Evolutionary conservation across 1,140 invertebrate genomes (phyloP), one percentile per base, ranked within the genome.

Genomic region (Bicyclus anynana): DNA sequence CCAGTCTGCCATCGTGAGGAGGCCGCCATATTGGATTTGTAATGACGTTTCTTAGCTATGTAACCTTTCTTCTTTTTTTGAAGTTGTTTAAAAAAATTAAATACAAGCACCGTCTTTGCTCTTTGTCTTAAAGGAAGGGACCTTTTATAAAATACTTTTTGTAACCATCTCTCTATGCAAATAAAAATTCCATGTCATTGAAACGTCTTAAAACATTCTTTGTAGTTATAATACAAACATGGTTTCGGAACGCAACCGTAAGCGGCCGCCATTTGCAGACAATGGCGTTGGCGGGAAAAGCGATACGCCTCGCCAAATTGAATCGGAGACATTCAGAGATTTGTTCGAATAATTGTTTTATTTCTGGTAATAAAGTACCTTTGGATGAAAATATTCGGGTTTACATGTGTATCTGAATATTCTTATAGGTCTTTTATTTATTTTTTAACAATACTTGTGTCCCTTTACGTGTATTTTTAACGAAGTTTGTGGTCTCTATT

Each of bases 191-290:
- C 65, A 63, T 77, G 74, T 80, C 76, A 77, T 74, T 74, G 69
- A 71, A 65, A 81, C 69, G 76, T 80, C 74, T 75, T 74, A 67
- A 40, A 72, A 76, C 69, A 78, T 76, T 78, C 73, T 75, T 74
- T 70, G 68, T 67, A 65, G 58, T 80, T 78, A n/a, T n/a, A n/a
- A n/a, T n/a, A 80, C 80, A 77, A 81, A 86, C 78, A 84, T 83
- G 80, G 79, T 73, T 74, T 80, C 53, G 67, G 79, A 76, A 80
- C 77, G 82, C 71, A 70, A 52, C 74, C 79, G 68, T 76, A 85
- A 75, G 69, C 74, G 77, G 73, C 65, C 50, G 74, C 72, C 75
- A 86, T 86, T 86, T 86, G 83, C 83, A 86, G 81, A 86, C 81
- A 86, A 86, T 86, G 72, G 81, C 67, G 75, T 71, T 69, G 71